Conservation (phyloP, 2,888 invertebrate species). For the Leptothorax acervorum region DNA sequence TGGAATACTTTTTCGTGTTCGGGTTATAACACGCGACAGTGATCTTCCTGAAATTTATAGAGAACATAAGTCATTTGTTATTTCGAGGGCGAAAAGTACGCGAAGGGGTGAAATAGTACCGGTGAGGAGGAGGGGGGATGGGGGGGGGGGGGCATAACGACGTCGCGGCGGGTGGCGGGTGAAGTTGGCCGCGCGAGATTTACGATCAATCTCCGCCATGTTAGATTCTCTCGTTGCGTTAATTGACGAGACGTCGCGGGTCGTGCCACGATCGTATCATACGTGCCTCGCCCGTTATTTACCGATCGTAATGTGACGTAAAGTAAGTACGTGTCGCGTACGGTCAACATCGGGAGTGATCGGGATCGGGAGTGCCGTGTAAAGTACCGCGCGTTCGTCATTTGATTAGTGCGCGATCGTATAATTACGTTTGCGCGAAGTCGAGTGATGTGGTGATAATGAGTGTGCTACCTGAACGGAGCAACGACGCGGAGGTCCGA, state of each 20-base stretch:
- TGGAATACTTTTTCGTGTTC: not conserved
- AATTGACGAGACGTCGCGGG: not conserved
- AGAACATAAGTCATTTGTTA: not conserved
- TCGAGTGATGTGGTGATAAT: not conserved
- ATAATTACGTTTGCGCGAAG: not conserved
- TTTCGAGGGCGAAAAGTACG: not conserved
- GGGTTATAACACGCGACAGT: not conserved
- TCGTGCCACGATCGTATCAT: not conserved
- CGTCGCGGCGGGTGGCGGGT: not conserved
- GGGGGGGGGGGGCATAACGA: no score
- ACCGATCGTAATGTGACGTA: not conserved
- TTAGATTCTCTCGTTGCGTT: not conserved
- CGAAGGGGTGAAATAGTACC: not conserved
- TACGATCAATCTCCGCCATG: not conserved
- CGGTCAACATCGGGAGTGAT: not conserved
- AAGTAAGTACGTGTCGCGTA: not conserved
- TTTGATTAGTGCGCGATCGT: not conserved
- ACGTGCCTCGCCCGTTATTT: not conserved
- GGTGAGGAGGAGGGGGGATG: no score
- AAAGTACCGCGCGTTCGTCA: not conserved
- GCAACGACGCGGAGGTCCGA: not conserved
- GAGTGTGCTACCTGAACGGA: not conserved
- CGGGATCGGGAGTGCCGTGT: not conserved
- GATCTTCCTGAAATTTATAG: not conserved
- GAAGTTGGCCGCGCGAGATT: not conserved